Base-by-base conservation (phyloP, 2,888 invertebrate genomes). In the Nemoura dubitans region DNA sequence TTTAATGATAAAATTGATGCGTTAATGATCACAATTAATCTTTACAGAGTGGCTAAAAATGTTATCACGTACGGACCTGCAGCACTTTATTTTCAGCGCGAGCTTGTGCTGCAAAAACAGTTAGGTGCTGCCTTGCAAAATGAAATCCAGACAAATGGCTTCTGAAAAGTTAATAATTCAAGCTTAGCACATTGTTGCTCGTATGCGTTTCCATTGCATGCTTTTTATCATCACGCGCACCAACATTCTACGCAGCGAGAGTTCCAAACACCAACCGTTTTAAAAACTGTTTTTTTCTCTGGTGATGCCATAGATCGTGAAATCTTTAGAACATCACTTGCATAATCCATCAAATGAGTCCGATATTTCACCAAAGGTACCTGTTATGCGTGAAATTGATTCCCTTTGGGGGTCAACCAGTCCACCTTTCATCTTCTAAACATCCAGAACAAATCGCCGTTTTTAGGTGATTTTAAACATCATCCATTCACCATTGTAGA, bases 361-460 rank as follows among this genome's bases (percentile, higher is more conserved):
- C 26, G 78, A 78, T 26, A 59, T 21, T 59, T 59, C 59, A 59
- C 59, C 59, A 21, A 59, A 59, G 78, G 25, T 78, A 78, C 78
- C 78, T 78, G 78, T 78, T 78, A 78, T 78, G 78, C 78, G n/a
- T 78, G 78, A 78, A 78, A 78, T 78, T 78, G 78, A 78, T 78
- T 27, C 59, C 59, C 21, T 59, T 59, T 59, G 59, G 59, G 59
- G 59, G 59, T 59, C 59, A 59, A 59, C 59, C 59, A 14, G 59
- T 16, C 59, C 59, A 59, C 59, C 59, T 59, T 59, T 59, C 59
- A 59, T 21, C 16, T 59, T 21, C 59, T 59, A 59, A 59, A 59
- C 59, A 59, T 59, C 59, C 59, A 21, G 59, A 59, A 59, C 59
- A 59, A 59, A 59, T 59, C 59, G 59, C 14, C 59, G 59, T 10